A percentile compares a stretch with the other conserved stretches of the same genome.
phyloP scores from a whole-genome alignment of 2,888 invertebrate genomes.

The Drosophila sordidula region DNA sequence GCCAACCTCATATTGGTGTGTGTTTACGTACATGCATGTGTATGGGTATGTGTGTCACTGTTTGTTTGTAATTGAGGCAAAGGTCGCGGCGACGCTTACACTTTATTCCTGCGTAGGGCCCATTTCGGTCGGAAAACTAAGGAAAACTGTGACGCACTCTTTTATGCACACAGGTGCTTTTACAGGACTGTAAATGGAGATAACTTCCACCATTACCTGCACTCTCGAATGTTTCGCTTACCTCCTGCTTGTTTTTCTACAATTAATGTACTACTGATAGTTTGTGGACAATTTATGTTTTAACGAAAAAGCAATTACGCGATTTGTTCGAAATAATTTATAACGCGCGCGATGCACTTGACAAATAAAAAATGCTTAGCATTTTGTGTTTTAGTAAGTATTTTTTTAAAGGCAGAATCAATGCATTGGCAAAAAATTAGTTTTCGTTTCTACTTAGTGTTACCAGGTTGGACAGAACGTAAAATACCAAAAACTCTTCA shows the following conservation, averaged over 20 bases:
- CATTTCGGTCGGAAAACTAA: conserved; percentile 21
- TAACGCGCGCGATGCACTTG: conserved; percentile 39
- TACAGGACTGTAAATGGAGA: conserved; percentile 3
- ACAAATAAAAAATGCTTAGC: conserved; percentile 24
- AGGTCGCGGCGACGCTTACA: conserved; percentile 63
- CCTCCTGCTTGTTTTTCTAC: conserved; percentile 48
- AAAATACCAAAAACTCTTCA: conserved; percentile 3
- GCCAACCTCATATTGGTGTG: conserved; percentile 7
- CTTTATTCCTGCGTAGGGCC: conserved; percentile 29
- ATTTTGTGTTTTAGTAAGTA: conserved; percentile 42
- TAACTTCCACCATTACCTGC: conserved; percentile 42
- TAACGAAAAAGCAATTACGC: conserved; percentile 13
- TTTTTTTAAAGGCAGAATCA: conserved; percentile 40
- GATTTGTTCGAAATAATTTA: conserved; percentile 13
- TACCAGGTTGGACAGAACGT: conserved; percentile 14
- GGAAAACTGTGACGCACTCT: conserved; percentile 43
- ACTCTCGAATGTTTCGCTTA: conserved; percentile 42
- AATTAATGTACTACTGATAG: conserved; percentile 32
- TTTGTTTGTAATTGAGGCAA: conserved; percentile 77
- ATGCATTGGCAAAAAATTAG: conserved; percentile 57
- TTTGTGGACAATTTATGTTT: conserved; percentile 19
- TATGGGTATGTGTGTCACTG: conserved; percentile 57
- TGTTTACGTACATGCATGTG: conserved; percentile 7
- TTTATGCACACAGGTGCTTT: conserved; percentile 45
- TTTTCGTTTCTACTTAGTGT: conserved; percentile 44